Percentiles rank a stretch among this genome's conserved stretches.
phyloP scores from a whole-genome alignment of 2,888 invertebrate species.

The Drosophila affinis region DNA sequence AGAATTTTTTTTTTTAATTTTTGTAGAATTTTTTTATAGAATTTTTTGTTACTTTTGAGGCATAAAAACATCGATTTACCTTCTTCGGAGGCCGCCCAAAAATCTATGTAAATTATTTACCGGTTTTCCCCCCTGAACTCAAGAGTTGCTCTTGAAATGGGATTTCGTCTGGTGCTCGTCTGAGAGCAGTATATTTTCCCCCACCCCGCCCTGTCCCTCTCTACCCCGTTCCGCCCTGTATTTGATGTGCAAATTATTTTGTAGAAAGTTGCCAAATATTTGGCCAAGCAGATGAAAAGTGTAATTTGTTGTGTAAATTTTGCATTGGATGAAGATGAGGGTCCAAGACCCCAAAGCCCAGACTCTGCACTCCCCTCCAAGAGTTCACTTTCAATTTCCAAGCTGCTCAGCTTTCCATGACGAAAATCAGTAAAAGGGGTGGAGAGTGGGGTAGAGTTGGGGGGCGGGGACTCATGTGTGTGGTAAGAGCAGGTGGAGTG shows the following conservation, averaged over 20 bases:
- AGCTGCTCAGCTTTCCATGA: slow-evolving; percentile 29
- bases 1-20: too few species aligned
- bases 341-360: neutral
- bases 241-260: slow-evolving; percentile 16
- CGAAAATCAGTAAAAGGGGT: neutral
- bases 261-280: slow-evolving; percentile 40
- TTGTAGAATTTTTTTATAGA: too few species aligned
- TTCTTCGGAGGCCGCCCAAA: neutral
- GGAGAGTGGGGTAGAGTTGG: too few species aligned
- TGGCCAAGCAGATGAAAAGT: slow-evolving; percentile 32
- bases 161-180: neutral
- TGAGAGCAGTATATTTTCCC: neutral
- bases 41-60: too few species aligned
- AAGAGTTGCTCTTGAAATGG: neutral
- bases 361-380: neutral
- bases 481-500: slow-evolving; percentile 43
- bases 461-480: slow-evolving; percentile 32
- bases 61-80: neutral
- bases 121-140: neutral
- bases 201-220: neutral
- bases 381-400: slow-evolving; percentile 53
- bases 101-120: neutral
- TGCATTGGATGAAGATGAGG: neutral
- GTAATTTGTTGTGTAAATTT: slow-evolving; percentile 37
- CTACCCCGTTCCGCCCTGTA: neutral